These are phyloP conservation scores for Pediacus dermestoides DNA, from an alignment of 2,888 invertebrate genomes.

Conservation along the genomic window DNA sequence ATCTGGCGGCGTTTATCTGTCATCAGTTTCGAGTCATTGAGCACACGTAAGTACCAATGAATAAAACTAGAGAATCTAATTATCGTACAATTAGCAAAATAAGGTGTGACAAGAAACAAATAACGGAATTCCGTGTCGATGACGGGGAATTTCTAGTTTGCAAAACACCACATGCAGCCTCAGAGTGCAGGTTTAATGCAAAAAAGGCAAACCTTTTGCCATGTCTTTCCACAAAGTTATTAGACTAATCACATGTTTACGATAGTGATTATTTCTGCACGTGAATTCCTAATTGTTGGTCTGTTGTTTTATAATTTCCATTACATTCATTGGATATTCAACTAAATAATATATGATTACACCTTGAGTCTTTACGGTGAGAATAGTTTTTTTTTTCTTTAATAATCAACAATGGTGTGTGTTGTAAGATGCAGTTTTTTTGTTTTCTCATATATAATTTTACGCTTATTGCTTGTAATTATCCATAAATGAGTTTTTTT, in stretches of 20 bases:
- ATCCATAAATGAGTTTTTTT: slow-evolving; percentile 11
- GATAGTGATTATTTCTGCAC: slow-evolving; percentile 41
- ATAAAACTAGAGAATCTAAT: slow-evolving; percentile 3
- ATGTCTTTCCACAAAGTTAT: slow-evolving; percentile 22
- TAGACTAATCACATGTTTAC: slow-evolving; percentile 42
- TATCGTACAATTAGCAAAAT: slow-evolving; percentile 5
- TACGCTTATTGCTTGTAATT: slow-evolving; percentile 16
- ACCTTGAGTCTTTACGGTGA: slow-evolving; percentile 17
- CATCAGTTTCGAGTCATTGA: slow-evolving; percentile 10
- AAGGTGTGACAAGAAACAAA: slow-evolving; percentile 3
- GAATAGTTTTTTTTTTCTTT: slow-evolving; percentile 19
- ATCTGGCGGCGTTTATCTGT: slow-evolving; percentile 4
- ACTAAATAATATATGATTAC: slow-evolving; percentile 25
- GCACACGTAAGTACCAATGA: neutral
- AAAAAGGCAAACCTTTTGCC: slow-evolving; percentile 6
- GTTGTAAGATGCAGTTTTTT: slow-evolving; percentile 12
- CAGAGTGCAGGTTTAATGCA: no score
- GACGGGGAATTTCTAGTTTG: no score
- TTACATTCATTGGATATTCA: slow-evolving; percentile 30
- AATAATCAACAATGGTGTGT: slow-evolving; percentile 16
- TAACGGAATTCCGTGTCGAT: no score
- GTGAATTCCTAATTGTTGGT: slow-evolving; percentile 41
- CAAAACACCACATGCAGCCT: no score
- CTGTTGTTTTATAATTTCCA: slow-evolving; percentile 37
- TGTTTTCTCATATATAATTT: slow-evolving; percentile 13